A percentile compares a stretch with the other conserved stretches of the same genome.
These are phyloP conservation scores for Halesus radiatus DNA, from an alignment of 1,140 invertebrate genomes.

Conservation along the genomic window DNA sequence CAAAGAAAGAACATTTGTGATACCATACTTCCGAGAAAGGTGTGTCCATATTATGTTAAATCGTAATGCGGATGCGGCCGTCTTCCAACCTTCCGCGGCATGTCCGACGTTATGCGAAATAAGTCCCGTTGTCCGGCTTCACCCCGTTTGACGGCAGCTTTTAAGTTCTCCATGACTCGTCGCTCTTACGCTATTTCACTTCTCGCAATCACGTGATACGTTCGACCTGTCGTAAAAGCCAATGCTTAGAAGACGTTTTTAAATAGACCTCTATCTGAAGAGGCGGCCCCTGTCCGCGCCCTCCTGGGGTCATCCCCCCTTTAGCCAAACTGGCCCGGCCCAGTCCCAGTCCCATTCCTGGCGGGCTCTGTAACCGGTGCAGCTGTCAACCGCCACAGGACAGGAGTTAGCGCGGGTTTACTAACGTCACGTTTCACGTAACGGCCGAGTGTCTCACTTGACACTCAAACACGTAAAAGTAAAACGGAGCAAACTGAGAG, in stretches of 20 bases:
- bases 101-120: too few relatives aligned
- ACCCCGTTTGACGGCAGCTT: too few relatives aligned
- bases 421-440: too few relatives aligned
- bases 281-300: background rate
- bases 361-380: background rate
- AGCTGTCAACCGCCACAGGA: background rate
- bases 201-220: background rate
- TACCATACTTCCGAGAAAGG: too few relatives aligned
- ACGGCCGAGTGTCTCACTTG: too few relatives aligned
- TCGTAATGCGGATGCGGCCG: too few relatives aligned
- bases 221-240: background rate
- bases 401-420: background rate
- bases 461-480: constrained; percentile 22
- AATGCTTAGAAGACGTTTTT: background rate
- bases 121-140: too few relatives aligned
- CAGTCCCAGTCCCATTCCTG: background rate
- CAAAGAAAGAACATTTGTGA: too few relatives aligned
- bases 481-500: background rate
- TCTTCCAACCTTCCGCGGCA: too few relatives aligned
- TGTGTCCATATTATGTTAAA: too few relatives aligned
- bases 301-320: background rate
- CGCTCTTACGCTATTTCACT: background rate
- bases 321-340: background rate
- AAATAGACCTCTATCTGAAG: background rate
- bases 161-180: too few relatives aligned